Conservation (phyloP, 2,113 vertebrate species). For the Martes martes region DNA sequence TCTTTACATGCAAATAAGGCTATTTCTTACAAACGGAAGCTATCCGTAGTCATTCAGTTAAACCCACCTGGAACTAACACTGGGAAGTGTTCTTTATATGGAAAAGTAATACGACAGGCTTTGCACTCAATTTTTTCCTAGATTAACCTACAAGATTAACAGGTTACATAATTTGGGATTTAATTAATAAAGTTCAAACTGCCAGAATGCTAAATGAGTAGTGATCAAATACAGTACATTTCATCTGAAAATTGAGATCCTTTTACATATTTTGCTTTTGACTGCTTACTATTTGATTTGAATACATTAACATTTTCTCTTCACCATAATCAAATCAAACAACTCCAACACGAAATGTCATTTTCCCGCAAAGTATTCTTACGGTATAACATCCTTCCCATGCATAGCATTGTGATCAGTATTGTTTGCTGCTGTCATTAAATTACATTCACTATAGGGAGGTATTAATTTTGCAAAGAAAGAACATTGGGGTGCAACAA, state of each 20-base stretch:
- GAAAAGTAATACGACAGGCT: background rate
- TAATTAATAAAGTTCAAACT: constrained; percentile 29
- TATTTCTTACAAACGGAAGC: background rate
- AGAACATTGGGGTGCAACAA: background rate
- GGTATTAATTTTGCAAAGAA: constrained; percentile 16
- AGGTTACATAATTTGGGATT: constrained; percentile 1
- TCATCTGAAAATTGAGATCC: background rate
- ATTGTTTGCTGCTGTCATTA: background rate
- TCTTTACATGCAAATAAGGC: background rate
- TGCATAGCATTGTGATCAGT: background rate
- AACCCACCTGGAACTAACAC: background rate
- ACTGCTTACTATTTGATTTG: background rate
- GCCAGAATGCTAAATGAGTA: background rate
- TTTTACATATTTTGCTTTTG: background rate
- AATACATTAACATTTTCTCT: constrained; percentile 16
- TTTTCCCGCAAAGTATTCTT: background rate
- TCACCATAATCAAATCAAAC: background rate
- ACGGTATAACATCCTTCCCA: background rate
- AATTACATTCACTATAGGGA: background rate
- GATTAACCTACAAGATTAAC: background rate
- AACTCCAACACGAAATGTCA: background rate
- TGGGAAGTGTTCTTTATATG: background rate
- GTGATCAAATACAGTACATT: background rate
- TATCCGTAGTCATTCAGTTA: background rate
- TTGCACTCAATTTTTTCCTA: background rate